Percentiles rank a stretch among this genome's conserved stretches.
Conservation (phyloP, 35 echinoderm and acorn worm species). For the Heliocidaris tuberculata region DNA sequence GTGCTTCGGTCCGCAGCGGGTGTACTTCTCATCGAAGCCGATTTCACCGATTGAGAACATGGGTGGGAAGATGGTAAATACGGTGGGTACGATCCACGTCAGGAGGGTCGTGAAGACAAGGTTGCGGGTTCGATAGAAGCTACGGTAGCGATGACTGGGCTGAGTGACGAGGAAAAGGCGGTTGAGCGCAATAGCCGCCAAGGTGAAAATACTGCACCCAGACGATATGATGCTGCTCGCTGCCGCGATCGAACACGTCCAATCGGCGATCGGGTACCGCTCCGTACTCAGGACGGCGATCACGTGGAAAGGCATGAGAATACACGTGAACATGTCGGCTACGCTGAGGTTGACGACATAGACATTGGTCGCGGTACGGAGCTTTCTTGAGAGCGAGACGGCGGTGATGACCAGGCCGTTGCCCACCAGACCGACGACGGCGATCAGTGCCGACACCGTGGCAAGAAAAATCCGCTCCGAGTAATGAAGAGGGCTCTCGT, state of each 20-base stretch:
- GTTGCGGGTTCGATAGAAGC: slow-evolving; percentile 47
- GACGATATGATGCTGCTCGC: slow-evolving; percentile 55
- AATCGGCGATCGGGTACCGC: slow-evolving; percentile 58
- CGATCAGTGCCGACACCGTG: slow-evolving; percentile 50
- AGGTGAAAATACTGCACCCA: slow-evolving; percentile 71
- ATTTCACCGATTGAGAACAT: slow-evolving; percentile 58
- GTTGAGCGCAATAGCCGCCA: slow-evolving; percentile 61
- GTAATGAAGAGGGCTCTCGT: slow-evolving; percentile 37
- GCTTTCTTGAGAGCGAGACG: slow-evolving; percentile 50
- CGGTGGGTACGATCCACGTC: slow-evolving; percentile 58
- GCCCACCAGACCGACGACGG: slow-evolving; percentile 64
- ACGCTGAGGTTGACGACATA: slow-evolving; percentile 80
- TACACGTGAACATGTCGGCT: slow-evolving; percentile 72
- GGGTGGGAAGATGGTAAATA: slow-evolving; percentile 14
- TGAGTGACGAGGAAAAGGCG: slow-evolving; percentile 62
- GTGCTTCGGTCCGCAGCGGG: slow-evolving; percentile 61
- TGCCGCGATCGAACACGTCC: slow-evolving; percentile 62
- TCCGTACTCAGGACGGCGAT: slow-evolving; percentile 63
- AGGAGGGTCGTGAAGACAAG: slow-evolving; percentile 49
- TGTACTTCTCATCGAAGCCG: slow-evolving; percentile 58
- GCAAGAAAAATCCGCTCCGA: slow-evolving; percentile 50
- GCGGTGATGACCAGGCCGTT: slow-evolving; percentile 77
- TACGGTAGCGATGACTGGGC: slow-evolving; percentile 41
- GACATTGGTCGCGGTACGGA: slow-evolving; percentile 72
- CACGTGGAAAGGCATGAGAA: slow-evolving; percentile 66